Base-by-base conservation (phyloP, 2,113 vertebrate species). In the Cyanoderma ruficeps region DNA sequence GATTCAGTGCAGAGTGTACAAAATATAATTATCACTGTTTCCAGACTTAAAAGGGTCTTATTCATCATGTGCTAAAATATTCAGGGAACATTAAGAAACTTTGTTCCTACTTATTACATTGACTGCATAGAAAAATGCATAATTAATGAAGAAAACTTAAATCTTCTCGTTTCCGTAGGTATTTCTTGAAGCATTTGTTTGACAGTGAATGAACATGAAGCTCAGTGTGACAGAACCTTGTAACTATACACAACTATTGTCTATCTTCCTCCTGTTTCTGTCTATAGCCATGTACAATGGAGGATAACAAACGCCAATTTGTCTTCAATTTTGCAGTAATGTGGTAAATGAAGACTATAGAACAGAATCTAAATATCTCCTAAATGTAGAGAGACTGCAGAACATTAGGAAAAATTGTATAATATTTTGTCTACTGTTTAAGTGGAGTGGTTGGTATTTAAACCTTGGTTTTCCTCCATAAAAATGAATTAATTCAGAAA, bases 11-110 rank as follows among this genome's bases (percentile, higher is more conserved):
- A 79, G 74, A 87, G 83, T 78, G 52, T 91, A 90, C 49, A 82
- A 94, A 93, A 90, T 83, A 95, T 72, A 95, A 92, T 96, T 83
- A 96, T 95, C 81, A 90, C 44, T 78, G 64, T 88, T 96, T 96
- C 82, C 72, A 91, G 77, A 84, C 70, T 89, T 95, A 86, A 92
- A 94, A 91, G 46, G 27, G 31, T 93, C 59, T 93, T 94, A 90
- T 96, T 97, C 31, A 93, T 96, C 81, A 88, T 60, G 47, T 71
- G 39, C 50, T 93, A 82, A 94, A 93, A 84, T 86, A 88, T 91
- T 91, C 82, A 78, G 88, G 71, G 61, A 93, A 81, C 52, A 69
- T 85, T 86, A 90, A 69, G 47, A 84, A 90, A 90, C 16, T 82
- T 88, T 39, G 53, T 83, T 89, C 57, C 84, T 78, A 59, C 41